Evolutionary conservation across 1,140 invertebrate genomes (phyloP).

Genomic region (Sminthurinus signatus): DNA sequence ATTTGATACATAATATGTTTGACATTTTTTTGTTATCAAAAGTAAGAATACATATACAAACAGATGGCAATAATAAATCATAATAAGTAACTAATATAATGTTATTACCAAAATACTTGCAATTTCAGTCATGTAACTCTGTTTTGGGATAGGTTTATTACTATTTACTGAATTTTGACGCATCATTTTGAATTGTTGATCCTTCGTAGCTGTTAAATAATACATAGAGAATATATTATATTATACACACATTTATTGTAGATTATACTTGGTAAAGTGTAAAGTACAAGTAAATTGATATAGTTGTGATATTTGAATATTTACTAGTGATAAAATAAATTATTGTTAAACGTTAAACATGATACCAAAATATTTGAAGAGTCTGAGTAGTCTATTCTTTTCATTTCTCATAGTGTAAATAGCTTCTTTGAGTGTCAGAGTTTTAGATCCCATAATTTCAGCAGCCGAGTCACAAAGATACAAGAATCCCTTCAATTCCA

Average conservation of each 20-base stretch:
- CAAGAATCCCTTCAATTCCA: conserved; percentile 33
- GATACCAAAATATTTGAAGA: conserved; percentile 38
- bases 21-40: too few relatives aligned
- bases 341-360: background rate
- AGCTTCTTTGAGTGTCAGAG: conserved; percentile 27
- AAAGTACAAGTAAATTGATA: too few relatives aligned
- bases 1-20: too few relatives aligned
- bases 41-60: too few relatives aligned
- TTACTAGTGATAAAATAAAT: too few relatives aligned
- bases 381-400: conserved; percentile 15
- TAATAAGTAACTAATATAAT: too few relatives aligned
- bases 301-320: too few relatives aligned
- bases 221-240: too few relatives aligned
- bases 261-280: background rate
- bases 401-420: conserved; percentile 26
- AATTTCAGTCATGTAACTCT: too few relatives aligned
- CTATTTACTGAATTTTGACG: conserved; percentile 12
- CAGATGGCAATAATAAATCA: too few relatives aligned
- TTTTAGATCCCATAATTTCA: conserved; percentile 7
- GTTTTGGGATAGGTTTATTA: background rate
- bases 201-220: conserved; percentile 19
- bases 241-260: too few relatives aligned
- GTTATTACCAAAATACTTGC: too few relatives aligned
- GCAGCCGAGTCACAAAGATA: conserved; percentile 24
- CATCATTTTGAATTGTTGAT: conserved; percentile 15